Evolutionary conservation across 2,888 invertebrate species (phyloP), one percentile per base, ranked within the genome.

Genomic region (Keiferia lycopersicella): DNA sequence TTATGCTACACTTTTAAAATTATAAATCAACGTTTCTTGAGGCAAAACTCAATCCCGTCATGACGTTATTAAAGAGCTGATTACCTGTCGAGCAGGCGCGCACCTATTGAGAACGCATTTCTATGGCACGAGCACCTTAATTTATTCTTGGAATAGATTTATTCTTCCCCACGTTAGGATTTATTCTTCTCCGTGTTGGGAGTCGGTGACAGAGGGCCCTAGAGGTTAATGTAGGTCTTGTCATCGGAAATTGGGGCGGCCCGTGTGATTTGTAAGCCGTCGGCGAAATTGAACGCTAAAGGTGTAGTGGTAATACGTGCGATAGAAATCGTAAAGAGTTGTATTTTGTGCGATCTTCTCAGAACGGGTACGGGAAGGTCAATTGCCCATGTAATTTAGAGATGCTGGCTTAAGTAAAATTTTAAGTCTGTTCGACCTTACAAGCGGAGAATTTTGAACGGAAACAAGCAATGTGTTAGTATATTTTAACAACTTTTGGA

Each of bases 131-230:
- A 88, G 86, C 83, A 83, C 85, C 82, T 87, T 89, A 89, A 90
- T 89, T 89, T 88, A 89, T 88, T 89, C 88, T 86, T 87, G 84
- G 87, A 87, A 81, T 79, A 82, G 83, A 86, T 87, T 87, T 86
- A 88, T 87, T 87, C 82, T 82, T 81, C 82, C 76, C 73, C 84
- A 82, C 80, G 81, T 82, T 82, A 61, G 81, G 76, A 81, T 80
- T 76, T 34, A 34, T 34, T 34, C 10, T 34, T 34, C 34, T 34
- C 34, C 10, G 34, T 34, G 34, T 34, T 82, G 63, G 81, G 76
- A 81, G 80, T 76, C 82, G 83, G 83, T 86, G 88, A 88, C 86
- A 84, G 85, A 89, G 88, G 79, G 78, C 80, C 80, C 88, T 89
- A 83, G 79, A 83, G 86, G 88, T 87, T 89, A 88, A 88, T 88